Evolutionary conservation across 2,797 vertebrate species (phyloP), one percentile per base, ranked within the genome.

Genomic region (Xerus rutilus): DNA sequence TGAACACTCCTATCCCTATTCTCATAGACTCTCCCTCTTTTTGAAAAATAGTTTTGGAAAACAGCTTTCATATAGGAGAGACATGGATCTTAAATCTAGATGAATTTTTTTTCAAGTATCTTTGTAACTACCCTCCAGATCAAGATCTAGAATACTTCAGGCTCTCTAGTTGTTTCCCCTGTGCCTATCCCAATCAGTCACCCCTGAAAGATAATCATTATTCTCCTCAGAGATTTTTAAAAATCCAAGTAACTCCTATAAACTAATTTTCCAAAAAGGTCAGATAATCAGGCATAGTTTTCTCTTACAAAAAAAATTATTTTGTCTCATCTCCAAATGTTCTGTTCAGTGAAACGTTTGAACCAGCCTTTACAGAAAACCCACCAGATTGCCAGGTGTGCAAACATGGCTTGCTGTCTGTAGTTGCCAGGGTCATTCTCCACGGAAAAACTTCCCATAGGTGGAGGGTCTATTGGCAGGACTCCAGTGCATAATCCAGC

Each of bases 251-350:
- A 90, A 95, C 18, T 54, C 13, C 18, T 81, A 57, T 67, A 62
- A 93, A 20, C n/a, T 78, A 84, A 54, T 69, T 92, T 94, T 92
- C 47, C 47, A 93, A 93, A 94, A 93, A 59, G 9, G 47, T 3
- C 49, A 78, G 7, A 85, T 87, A 77, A 49, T 57, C 14, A 89
- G 59, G 4, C 8, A 43, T 43, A 70, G 20, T 62, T 84, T 89
- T 84, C 47, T 89, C 15, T 74, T 65, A 20, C 0, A 18, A 86
- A 89, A 77, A 88, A 74, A 39, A 64, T 65, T 28, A 77, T 39
- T 64, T 49, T 65, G 13, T 88, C 45, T 86, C 28, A 47, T 23
- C 9, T 82, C 74, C 47, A 95, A 43, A 84, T 92, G 21, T 86
- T 89, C 47, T 89, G 4, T 74, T 94, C 39, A 76, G 39, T 35